Conservation (phyloP, 2,797 vertebrate genomes). For the Muscicapa comitata region DNA sequence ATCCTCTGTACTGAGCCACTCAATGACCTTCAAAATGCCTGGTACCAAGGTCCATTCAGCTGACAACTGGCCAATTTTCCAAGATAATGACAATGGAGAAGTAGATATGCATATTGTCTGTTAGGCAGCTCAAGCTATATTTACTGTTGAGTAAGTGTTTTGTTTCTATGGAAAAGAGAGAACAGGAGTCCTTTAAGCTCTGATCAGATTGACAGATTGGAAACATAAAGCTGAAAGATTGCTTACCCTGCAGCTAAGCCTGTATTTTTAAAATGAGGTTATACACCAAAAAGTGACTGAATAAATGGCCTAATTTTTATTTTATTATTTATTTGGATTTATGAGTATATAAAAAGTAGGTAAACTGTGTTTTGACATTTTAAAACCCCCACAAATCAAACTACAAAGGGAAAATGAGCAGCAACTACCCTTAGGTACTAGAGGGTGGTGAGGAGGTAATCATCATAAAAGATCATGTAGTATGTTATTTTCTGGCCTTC, state of each 20-base stretch:
- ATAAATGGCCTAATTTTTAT: conserved; percentile 37
- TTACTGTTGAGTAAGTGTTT: conserved; percentile 6
- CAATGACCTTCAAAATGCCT: background rate
- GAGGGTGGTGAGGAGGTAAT: background rate
- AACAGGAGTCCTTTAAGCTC: conserved; percentile 13
- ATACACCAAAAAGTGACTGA: background rate
- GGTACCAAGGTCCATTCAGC: background rate
- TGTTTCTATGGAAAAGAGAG: conserved; percentile 34
- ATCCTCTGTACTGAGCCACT: background rate
- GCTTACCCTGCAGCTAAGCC: conserved; percentile 36
- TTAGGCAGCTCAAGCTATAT: conserved; percentile 10
- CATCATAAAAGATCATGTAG: background rate
- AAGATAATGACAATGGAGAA: conserved; percentile 1
- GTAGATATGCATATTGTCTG: background rate
- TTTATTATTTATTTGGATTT: conserved; percentile 51
- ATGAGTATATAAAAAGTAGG: background rate
- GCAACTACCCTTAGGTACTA: background rate
- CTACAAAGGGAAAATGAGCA: conserved; percentile 15
- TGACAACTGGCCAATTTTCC: conserved; percentile 24
- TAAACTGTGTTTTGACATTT: conserved; percentile 46
- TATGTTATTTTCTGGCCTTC: background rate
- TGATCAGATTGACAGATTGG: conserved; percentile 49
- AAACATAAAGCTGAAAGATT: conserved; percentile 52
- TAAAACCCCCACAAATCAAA: conserved; percentile 33
- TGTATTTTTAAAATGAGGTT: conserved; percentile 22